Base-by-base conservation (phyloP, 2,113 vertebrate genomes). In the Myiozetetes cayanensis region DNA sequence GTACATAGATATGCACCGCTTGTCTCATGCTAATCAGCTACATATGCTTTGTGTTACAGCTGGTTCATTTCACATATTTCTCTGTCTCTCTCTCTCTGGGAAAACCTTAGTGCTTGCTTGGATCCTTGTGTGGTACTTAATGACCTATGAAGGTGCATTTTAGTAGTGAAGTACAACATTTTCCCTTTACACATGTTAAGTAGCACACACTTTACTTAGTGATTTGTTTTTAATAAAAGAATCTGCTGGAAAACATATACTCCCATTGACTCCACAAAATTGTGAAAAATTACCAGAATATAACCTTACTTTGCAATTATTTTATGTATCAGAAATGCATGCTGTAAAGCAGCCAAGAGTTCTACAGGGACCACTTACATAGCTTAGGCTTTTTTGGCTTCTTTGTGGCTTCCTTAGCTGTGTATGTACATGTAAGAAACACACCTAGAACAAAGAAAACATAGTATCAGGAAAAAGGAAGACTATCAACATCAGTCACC, bases 311-410 rank as follows among this genome's bases (percentile, higher is more conserved):
- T 77, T 43, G 12, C 25, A 47, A 4, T 15, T 46, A 53, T 91
- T 71, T 71, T 12, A 46, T 23, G 30, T 9, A 10, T 21, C 31
- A 47, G 46, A 68, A 17, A 37, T 18, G 41, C 17, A 46, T 71
- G 10, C 44, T 68, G 62, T 68, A 62, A 79, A 86, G 6, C 44
- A 79, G 24, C 9, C 33, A 91, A 35, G 31, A 65, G 58, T 72
- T 90, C 16, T 28, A 14, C 24, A 41, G 61, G 79, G 35, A 95
- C 58, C 46, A 98, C 98, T 98, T 98, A 99, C 99, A 98, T 97
- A 99, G 97, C 93, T 99, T 99, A 88, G 98, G 95, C 73, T 99
- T 99, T 97, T 98, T 99, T 65, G 61, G 98, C 98, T 98, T 99
- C 97, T 98, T 98, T 91, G 95, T 97, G 14, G 97, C 96, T 89